Base-by-base conservation (phyloP, 2,888 invertebrate species). In the Netelia inedita region DNA sequence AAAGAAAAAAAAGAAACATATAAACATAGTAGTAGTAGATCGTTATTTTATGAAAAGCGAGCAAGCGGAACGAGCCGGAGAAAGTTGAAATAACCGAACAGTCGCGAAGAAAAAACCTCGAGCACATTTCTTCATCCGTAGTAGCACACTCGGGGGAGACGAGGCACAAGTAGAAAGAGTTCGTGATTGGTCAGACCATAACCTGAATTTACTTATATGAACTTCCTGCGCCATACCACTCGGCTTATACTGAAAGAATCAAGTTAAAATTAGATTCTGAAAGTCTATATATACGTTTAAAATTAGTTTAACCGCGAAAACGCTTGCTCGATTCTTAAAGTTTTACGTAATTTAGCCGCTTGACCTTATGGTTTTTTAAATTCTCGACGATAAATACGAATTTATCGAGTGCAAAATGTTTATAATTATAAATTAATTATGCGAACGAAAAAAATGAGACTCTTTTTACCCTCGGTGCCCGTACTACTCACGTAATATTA, bases 191-290 rank as follows among this genome's bases (percentile, higher is more conserved):
- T 55, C 61, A 50, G 72, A 72, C 80, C 28, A 11, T 53, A 28
- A 41, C 41, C 50, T 16, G 55, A 72, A 68, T 80, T 59, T 59
- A 80, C 76, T 80, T 68, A 68, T 68, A 59, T 59, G 21, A 55
- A 72, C 72, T 80, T 80, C 61, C 21, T 59, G 73, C 16, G 1
- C 50, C 21, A 11, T 14, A 50, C 11, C 21, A 61, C 72, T 72
- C 28, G 28, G 35, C 53, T 23, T 23, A 16, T 63, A 59, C 50
- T 16, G 19, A 35, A 69, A 69, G n/a, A 63, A 69, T 61, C 19
- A 63, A 63, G n/a, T 75, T 63, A 6, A 53, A 69, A 69, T 73
- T 73, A 73, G 57, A 75, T 66, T 55, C 63, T 28, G 5, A 11
- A 16, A n/a, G 46, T 80, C 2, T 21, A 28, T 55, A 61, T 46